Percentiles rank a stretch among this genome's conserved stretches.
These are phyloP conservation scores for Cylloceria caligata DNA, from an alignment of 2,888 invertebrate genomes.

Conservation along the genomic window DNA sequence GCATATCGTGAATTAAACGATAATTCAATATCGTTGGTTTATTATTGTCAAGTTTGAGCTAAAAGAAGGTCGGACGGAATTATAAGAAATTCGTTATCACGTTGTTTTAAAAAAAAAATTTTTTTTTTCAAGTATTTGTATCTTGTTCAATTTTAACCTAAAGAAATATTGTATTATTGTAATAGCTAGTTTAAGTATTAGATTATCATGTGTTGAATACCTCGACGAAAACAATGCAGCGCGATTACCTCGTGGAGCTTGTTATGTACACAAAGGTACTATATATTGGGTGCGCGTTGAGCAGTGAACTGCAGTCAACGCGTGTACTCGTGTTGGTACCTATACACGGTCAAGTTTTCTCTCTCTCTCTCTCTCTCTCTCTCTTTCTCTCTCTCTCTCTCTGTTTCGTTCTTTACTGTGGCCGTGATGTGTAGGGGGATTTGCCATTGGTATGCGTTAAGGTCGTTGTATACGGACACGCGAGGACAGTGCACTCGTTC, in stretches of 20 bases:
- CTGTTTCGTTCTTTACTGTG: background rate
- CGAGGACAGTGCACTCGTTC: constrained; percentile 74
- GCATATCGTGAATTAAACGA: no score
- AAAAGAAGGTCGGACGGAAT: no score
- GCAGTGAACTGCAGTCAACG: constrained; percentile 5
- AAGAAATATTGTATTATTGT: background rate
- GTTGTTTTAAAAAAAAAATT: background rate
- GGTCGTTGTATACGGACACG: constrained; percentile 74
- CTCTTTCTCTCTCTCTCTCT: constrained; percentile 62
- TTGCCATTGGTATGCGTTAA: constrained; percentile 70
- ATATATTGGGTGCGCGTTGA: constrained; percentile 40
- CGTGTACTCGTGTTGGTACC: constrained; percentile 36
- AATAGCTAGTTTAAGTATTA: background rate
- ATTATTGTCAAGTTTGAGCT: no score
- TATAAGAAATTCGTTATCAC: no score
- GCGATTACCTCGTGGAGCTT: constrained; percentile 53
- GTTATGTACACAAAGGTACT: constrained; percentile 53
- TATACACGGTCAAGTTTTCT: constrained; percentile 51
- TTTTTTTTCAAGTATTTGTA: no score
- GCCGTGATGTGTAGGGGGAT: background rate
- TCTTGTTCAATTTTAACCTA: no score
- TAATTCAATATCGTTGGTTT: no score
- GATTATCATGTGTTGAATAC: constrained; percentile 16
- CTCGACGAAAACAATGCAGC: constrained; percentile 43
- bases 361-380: constrained; percentile 65